phyloP scores from a whole-genome alignment of 2,888 invertebrate species.

The Anarsia innoxiella region DNA sequence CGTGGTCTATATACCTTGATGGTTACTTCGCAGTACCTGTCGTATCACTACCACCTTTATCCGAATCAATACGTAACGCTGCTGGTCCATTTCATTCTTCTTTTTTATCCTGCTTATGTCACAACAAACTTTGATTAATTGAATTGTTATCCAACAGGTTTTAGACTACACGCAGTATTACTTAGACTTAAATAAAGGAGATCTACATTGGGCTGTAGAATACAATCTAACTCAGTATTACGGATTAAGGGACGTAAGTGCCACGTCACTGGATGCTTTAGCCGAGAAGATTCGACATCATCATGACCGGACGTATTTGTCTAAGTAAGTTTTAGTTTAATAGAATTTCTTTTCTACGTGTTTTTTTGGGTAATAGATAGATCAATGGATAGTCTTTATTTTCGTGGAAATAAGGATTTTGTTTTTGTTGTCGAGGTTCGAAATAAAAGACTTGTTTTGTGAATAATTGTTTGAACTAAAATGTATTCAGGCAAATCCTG shows the following conservation, averaged over 20 bases:
- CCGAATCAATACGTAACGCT: too few relatives aligned
- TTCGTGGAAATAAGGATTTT: too few relatives aligned
- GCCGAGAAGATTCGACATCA: constrained; percentile 86
- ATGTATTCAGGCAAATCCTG: too few relatives aligned
- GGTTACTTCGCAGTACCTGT: too few relatives aligned
- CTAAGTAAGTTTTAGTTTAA: constrained; percentile 75
- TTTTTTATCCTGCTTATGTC: too few relatives aligned
- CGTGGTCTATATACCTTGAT: too few relatives aligned
- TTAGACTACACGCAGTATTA: constrained; percentile 94
- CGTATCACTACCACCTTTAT: too few relatives aligned
- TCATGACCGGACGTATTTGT: constrained; percentile 80
- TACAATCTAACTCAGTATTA: constrained; percentile 92
- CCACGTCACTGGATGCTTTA: constrained; percentile 83
- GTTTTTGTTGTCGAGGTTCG: too few relatives aligned
- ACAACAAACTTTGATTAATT: too few relatives aligned
- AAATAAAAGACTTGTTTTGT: too few relatives aligned
- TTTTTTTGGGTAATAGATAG: neutral
- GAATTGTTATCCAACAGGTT: constrained; percentile 68
- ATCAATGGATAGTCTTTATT: neutral
- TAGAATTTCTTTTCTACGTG: neutral
- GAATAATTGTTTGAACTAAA: too few relatives aligned
- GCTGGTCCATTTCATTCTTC: too few relatives aligned
- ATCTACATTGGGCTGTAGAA: constrained; percentile 87
- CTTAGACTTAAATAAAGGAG: constrained; percentile 84
- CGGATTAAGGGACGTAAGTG: constrained; percentile 84